Conservation (phyloP, 2,113 vertebrate genomes). For the Centropus bengalensis region DNA sequence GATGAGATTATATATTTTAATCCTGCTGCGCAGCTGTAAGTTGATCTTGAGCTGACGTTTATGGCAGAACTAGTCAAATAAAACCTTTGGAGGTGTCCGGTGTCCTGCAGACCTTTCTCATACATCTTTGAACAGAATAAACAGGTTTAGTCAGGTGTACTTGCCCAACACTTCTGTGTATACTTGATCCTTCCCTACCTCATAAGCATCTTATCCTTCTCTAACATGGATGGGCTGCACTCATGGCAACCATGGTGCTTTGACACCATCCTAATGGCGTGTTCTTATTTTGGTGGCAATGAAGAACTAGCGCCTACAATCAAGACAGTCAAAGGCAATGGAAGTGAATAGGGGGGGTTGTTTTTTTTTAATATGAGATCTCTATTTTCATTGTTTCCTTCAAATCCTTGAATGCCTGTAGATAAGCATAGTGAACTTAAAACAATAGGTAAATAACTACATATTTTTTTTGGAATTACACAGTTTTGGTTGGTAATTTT, state of each 20-base stretch:
- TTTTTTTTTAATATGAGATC: neutral
- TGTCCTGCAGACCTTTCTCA: neutral
- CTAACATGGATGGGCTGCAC: neutral
- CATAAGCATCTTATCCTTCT: neutral
- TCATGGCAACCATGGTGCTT: neutral
- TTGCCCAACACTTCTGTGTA: neutral
- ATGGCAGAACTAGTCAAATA: neutral
- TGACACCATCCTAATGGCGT: neutral
- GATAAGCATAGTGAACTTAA: neutral
- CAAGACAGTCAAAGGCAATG: neutral
- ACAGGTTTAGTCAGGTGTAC: neutral
- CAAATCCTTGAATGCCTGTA: neutral
- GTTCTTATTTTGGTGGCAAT: neutral
- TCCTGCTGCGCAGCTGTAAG: neutral
- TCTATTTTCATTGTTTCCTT: neutral
- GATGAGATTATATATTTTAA: neutral
- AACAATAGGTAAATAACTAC: neutral
- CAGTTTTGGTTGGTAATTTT: neutral
- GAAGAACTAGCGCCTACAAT: neutral
- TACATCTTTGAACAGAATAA: neutral
- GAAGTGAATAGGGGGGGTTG: neutral
- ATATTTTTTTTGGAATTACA: neutral
- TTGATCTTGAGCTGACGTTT: neutral
- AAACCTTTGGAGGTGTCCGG: neutral
- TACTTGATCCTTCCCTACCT: neutral